Evolutionary conservation across 64 coral and sea anemone species (phyloP).

Genomic region (Astreopora myriophthalma): DNA sequence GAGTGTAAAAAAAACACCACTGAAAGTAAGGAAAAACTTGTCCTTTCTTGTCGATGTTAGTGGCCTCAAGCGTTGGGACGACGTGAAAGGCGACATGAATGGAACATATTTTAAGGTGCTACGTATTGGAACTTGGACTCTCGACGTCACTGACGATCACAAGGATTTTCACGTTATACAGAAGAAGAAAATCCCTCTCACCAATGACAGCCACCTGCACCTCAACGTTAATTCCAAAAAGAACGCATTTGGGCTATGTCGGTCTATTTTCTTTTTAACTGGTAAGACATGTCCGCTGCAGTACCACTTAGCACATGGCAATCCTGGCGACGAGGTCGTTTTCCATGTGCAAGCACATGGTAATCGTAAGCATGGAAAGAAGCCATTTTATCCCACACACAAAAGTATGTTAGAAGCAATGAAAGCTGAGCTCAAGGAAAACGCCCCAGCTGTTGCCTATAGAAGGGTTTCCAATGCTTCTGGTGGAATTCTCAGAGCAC

Average conservation of each 20-base stretch:
- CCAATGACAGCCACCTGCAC: background rate
- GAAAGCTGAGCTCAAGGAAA: background rate
- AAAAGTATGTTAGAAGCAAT: background rate
- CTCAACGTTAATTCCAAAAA: constrained; percentile 36
- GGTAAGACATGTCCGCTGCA: constrained; percentile 30
- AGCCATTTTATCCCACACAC: background rate
- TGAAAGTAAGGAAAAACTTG: constrained; percentile 33
- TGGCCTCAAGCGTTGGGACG: background rate
- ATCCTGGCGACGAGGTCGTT: constrained; percentile 7
- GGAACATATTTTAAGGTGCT: background rate
- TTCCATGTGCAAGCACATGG: constrained; percentile 17
- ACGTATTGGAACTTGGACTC: constrained; percentile 8
- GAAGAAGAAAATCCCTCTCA: constrained; percentile 25
- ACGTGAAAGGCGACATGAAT: constrained; percentile 72
- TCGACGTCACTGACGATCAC: background rate
- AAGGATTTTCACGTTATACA: background rate
- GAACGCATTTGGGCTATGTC: constrained; percentile 39
- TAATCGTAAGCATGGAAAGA: background rate
- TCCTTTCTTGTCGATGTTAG: constrained; percentile 55
- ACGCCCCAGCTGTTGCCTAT: background rate
- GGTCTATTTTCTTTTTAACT: constrained; percentile 42
- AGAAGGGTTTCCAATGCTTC: background rate
- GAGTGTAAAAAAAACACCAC: constrained; percentile 2
- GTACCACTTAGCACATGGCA: background rate
- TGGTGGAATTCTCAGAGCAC: background rate